Base-by-base conservation (phyloP, 92 coral and sea anemone species). In the Scolanthus callimorphus region DNA sequence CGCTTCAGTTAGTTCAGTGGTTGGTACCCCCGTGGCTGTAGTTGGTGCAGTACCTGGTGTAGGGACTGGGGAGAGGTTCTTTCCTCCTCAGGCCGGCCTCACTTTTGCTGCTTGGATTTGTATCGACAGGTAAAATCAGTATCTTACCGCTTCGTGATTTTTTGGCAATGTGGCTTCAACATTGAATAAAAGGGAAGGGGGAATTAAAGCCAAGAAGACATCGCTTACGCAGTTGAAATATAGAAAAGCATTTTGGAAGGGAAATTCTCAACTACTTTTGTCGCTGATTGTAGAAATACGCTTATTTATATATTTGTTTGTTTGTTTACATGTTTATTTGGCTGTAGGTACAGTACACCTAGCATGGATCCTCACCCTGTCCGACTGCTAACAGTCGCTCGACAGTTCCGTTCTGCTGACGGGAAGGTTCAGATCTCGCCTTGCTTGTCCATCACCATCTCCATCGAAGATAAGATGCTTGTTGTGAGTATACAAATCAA, bases 61-160 rank as follows among this genome's bases (percentile, higher is more conserved):
- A 13, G 97, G 97, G 6, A 69, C 89, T 2, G 95, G 97, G 13
- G 97, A 91, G 55, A 79, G 97, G 52, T 59, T 78, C 21, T 91
- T 91, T 38, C 97, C 97, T 10, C 96, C 97, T 13, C 97, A 91
- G 53, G 95, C 97, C 11, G 97, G 97, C 15, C 48, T 91, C 22
- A 79, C 97, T 21, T 91, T 88, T 30, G 63, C 78, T 20, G 39
- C 84, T 17, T 91, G 97, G 97, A 45, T 91, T 20, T 87, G 97
- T 57, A 66, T 91, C 25, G 89, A 86, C 57, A 62, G 78, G 27
- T 34, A 15, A 34, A n/a, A n/a, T n/a, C n/a, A n/a, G n/a, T n/a
- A n/a, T n/a, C n/a, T n/a, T n/a, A n/a, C n/a, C n/a, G n/a, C n/a
- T n/a, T n/a, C n/a, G n/a, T n/a, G n/a, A n/a, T n/a, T n/a, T n/a